phyloP scores from a whole-genome alignment of 92 coral and sea anemone genomes.

The Meandrina meandrites region DNA sequence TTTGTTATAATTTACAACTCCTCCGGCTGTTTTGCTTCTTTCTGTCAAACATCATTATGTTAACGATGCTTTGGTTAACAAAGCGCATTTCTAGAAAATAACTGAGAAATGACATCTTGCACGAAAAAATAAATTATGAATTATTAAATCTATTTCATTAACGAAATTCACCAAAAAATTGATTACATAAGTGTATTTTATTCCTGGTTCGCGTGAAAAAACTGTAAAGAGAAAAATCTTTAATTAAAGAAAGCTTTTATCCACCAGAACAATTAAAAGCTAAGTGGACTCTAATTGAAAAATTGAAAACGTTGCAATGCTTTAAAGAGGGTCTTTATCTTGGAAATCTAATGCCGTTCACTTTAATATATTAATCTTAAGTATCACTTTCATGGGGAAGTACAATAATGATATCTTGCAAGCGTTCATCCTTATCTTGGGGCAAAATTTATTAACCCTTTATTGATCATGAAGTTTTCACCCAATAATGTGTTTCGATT shows the following conservation, averaged over 20 bases:
- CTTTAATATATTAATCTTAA: background rate
- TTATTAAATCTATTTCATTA: background rate
- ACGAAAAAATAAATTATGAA: background rate
- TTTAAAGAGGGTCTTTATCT: background rate
- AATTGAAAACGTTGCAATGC: background rate
- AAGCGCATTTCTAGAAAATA: background rate
- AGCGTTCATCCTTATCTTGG: background rate
- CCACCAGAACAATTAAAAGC: background rate
- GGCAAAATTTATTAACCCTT: background rate
- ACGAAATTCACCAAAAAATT: background rate
- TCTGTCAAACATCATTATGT: conserved; percentile 10
- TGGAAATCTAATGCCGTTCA: background rate
- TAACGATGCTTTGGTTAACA: background rate
- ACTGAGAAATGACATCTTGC: background rate
- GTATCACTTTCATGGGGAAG: background rate
- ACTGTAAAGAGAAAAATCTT: background rate
- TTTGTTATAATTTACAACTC: background rate
- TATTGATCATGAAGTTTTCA: background rate
- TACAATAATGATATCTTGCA: background rate
- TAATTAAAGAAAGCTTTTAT: background rate
- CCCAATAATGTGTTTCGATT: background rate
- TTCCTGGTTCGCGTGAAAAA: background rate
- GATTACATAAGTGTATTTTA: too few relatives aligned
- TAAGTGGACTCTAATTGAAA: conserved; percentile 7
- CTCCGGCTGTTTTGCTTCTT: conserved; percentile 29